Base-by-base conservation (phyloP, 2,113 vertebrate genomes). In the Galbula dea region DNA sequence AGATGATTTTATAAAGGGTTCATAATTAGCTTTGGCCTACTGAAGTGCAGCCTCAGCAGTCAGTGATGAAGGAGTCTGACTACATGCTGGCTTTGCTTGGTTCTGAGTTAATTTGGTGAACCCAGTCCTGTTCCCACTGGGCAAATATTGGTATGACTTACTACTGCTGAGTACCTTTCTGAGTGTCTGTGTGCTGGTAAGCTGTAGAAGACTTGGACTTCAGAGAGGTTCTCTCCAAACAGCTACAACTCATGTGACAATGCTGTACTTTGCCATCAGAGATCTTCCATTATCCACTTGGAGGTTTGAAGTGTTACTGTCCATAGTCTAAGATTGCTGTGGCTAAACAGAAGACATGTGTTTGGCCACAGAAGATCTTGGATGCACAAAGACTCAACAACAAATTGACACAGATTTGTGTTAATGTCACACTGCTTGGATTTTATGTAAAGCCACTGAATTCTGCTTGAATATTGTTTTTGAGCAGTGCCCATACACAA, bases 181-280 rank as follows among this genome's bases (percentile, higher is more conserved):
- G 10, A 15, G 5, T 29, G 23, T 30, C 48, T 82, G 2, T 74
- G 30, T 27, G 26, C 32, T 86, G 51, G 7, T 81, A 34, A 77
- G 37, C 13, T 37, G 15, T 58, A n/a, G 49, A 46, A 87, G 21
- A 26, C 12, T 74, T 55, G 17, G 10, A 34, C 46, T 86, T 74
- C 12, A 30, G 30, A 61, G 24, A 2, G 74, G 14, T 26, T 65
- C 22, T 57, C 39, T 43, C 7, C 62, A 87, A 66, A 32, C 26
- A 59, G 1, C 34, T 41, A 14, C 2, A 7, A 37, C 30, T 48
- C 5, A 0, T 3, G 17, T 20, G 59, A 34, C 20, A 81, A 9
- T 36, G 24, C 41, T 77, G 49, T 36, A 32, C 18, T 55, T 86
- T 3, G 1, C 68, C 34, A 20, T 59, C 65, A 41, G 43, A 67